Evolutionary conservation across 2,113 vertebrate species (phyloP).

Genomic region (Phyllopteryx taeniolatus): DNA sequence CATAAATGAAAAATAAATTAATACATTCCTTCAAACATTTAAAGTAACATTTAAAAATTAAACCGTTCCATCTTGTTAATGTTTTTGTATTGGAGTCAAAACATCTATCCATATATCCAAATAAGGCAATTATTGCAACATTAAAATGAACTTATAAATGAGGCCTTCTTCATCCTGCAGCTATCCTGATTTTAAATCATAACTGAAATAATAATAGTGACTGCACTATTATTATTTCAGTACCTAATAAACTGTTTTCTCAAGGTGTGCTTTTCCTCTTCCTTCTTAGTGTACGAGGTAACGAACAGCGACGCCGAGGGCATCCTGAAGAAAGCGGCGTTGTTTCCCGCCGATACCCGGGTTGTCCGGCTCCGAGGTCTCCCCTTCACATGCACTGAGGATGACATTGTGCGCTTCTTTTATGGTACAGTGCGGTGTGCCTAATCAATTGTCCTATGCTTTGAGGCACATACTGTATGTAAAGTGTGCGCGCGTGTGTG

Average conservation of each 20-base stretch:
- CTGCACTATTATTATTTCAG: no score
- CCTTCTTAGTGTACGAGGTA: constrained; percentile 76
- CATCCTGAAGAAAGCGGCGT: constrained; percentile 65
- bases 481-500: not conserved
- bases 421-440: constrained; percentile 67
- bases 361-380: constrained; percentile 86
- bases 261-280: not conserved
- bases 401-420: constrained; percentile 83
- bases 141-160: no score
- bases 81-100: no score
- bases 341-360: constrained; percentile 49
- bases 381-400: constrained; percentile 79
- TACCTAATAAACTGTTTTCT: not conserved
- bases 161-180: no score
- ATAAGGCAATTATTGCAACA: no score
- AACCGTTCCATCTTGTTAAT: no score
- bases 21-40: no score
- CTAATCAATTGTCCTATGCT: not conserved
- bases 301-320: constrained; percentile 80
- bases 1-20: no score
- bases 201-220: not conserved
- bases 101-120: no score
- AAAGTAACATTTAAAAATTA: no score
- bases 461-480: not conserved
- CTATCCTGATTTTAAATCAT: no score